Evolutionary conservation across 2,113 vertebrate genomes (phyloP).

Genomic region (Urocolius indicus): DNA sequence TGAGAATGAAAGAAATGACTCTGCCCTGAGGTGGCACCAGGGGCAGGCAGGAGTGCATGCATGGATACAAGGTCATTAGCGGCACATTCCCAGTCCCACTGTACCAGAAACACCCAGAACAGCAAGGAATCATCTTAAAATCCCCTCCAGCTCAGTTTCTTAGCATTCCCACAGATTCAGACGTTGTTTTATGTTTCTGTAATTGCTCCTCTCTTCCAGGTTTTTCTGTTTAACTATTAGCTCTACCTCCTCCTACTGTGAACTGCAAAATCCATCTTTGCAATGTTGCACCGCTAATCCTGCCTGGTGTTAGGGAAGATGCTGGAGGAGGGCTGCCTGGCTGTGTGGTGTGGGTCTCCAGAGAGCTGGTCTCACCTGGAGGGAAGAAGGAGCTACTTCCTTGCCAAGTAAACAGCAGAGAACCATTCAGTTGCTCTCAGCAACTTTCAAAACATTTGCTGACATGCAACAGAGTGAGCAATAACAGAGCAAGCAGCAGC

Average conservation of each 20-base stretch:
- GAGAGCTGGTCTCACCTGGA: not conserved
- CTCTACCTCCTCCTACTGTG: not conserved
- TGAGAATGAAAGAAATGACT: not conserved
- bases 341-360: not conserved
- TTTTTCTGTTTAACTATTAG: not conserved
- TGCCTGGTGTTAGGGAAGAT: not conserved
- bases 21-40: not conserved
- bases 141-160: not conserved
- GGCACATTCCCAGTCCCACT: not conserved
- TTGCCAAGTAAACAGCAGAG: not conserved
- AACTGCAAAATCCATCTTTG: not conserved
- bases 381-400: not conserved
- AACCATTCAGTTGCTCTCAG: not conserved
- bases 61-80: not conserved
- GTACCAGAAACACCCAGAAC: not conserved
- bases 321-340: not conserved
- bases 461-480: accelerated
- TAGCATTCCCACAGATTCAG: not conserved
- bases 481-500: accelerated
- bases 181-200: not conserved
- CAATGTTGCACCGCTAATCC: not conserved
- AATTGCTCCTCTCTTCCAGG: slow-evolving; percentile 9
- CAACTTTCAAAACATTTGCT: not conserved
- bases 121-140: not conserved
- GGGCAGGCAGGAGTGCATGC: not conserved